Percentiles rank a stretch among this genome's conserved stretches.
Conservation (phyloP, 2,888 invertebrate species). For the Oligia fasciuncula region DNA sequence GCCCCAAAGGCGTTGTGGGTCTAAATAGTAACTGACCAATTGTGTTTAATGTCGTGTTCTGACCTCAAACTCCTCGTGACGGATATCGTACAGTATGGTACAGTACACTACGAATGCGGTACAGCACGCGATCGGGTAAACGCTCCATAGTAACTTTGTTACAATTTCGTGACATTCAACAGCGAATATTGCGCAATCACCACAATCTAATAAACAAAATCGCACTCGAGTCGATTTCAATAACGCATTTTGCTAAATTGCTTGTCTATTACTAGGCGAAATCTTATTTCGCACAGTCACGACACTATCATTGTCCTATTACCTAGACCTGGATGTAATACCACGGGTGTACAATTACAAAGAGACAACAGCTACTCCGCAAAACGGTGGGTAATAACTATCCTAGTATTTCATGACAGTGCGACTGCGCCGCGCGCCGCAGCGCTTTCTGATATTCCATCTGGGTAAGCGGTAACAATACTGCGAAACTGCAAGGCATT, state of each 20-base stretch:
- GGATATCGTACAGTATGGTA: conserved; percentile 75
- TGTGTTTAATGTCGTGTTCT: conserved; percentile 77
- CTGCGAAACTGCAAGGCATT: conserved; percentile 68
- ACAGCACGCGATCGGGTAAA: conserved; percentile 81
- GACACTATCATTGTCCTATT: conserved; percentile 77
- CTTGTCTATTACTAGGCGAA: conserved; percentile 72
- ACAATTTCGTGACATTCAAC: conserved; percentile 80
- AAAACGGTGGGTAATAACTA: conserved; percentile 75
- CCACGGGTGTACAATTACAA: conserved; percentile 77
- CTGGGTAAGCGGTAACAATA: conserved; percentile 68
- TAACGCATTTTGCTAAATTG: conserved; percentile 72
- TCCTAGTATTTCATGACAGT: conserved; percentile 69
- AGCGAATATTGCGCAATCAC: conserved; percentile 74
- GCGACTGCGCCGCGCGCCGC: conserved; percentile 47
- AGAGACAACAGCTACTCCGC: conserved; percentile 74
- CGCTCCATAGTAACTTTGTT: conserved; percentile 75
- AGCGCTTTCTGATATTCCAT: conserved; percentile 74
- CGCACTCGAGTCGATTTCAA: conserved; percentile 73
- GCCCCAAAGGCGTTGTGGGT: conserved; percentile 51
- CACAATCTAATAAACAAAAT: conserved; percentile 72
- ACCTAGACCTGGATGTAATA: conserved; percentile 76
- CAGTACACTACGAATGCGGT: conserved; percentile 68
- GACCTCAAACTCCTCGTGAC: conserved; percentile 83
- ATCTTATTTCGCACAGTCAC: conserved; percentile 80
- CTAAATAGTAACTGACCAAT: conserved; percentile 76